These are phyloP conservation scores for Triplophysa bombifrons DNA, from an alignment of 2,797 vertebrate species.

Conservation along the genomic window DNA sequence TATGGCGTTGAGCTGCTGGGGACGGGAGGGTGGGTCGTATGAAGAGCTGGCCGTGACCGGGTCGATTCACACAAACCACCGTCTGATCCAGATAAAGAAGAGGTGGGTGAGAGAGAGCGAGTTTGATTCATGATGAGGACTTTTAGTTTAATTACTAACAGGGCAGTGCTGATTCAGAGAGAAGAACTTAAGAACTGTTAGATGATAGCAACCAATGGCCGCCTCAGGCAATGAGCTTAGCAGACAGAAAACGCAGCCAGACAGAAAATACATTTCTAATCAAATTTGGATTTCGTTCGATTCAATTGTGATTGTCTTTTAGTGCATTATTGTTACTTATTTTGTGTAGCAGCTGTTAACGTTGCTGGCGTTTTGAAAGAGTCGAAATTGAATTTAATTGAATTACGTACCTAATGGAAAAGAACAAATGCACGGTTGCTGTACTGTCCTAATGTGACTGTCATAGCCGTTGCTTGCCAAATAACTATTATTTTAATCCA, in stretches of 20 bases:
- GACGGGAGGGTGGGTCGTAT: slow-evolving; percentile 11
- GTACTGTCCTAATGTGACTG: neutral
- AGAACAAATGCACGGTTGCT: slow-evolving; percentile 6
- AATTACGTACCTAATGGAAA: neutral
- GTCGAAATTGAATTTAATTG: neutral
- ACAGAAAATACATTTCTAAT: slow-evolving; percentile 25
- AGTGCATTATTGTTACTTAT: slow-evolving; percentile 17
- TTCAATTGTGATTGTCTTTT: slow-evolving; percentile 14
- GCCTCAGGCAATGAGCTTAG: slow-evolving; percentile 24
- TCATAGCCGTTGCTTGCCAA: neutral
- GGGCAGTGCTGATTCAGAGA: slow-evolving; percentile 66
- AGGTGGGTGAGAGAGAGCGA: slow-evolving; percentile 52
- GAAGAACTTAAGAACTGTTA: slow-evolving; percentile 56
- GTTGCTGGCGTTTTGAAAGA: neutral
- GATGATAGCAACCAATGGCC: slow-evolving; percentile 37
- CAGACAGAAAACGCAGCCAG: slow-evolving; percentile 20
- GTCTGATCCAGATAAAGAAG: slow-evolving; percentile 54
- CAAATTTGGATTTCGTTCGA: neutral
- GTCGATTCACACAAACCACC: slow-evolving; percentile 71
- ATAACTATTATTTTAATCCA: neutral
- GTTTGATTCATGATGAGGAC: slow-evolving; percentile 78
- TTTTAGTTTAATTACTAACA: slow-evolving; percentile 81
- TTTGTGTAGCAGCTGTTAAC: slow-evolving; percentile 1
- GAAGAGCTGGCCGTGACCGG: slow-evolving; percentile 26
- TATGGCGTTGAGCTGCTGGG: slow-evolving; percentile 37